Percentiles rank a stretch among this genome's conserved stretches.
Conservation (phyloP, 1,140 invertebrate species). For the Calliopsis andreniformis region DNA sequence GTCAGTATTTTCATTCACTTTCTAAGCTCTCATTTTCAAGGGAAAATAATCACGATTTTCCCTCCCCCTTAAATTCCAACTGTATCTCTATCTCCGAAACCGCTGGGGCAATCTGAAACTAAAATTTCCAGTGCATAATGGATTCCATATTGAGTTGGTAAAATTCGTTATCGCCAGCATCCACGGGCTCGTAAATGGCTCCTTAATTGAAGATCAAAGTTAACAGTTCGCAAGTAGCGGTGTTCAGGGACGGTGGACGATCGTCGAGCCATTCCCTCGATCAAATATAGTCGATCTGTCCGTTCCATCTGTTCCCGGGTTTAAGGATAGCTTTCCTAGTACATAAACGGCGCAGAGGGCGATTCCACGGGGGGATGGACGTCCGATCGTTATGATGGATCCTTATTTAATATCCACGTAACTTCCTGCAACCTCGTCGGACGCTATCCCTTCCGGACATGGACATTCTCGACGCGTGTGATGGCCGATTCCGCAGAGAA, state of each 20-base stretch:
- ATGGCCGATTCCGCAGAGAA: slow-evolving; percentile 1
- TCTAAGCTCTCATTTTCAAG: no score
- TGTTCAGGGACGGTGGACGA: not conserved
- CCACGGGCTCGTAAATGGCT: no score
- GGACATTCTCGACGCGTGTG: slow-evolving; percentile 6
- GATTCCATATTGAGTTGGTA: no score
- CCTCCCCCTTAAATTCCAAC: no score
- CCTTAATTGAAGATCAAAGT: not conserved
- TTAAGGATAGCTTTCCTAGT: slow-evolving; percentile 17
- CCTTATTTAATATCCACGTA: slow-evolving; percentile 50
- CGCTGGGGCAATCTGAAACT: no score
- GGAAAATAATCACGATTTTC: no score
- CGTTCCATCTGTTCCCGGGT: slow-evolving; percentile 23
- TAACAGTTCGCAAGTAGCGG: not conserved
- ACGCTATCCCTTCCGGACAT: not conserved
- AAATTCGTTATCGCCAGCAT: no score
- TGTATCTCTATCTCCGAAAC: no score
- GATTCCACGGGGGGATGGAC: slow-evolving; percentile 16
- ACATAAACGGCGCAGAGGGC: not conserved
- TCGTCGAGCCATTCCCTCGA: slow-evolving; percentile 12
- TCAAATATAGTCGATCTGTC: slow-evolving; percentile 28
- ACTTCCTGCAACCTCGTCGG: slow-evolving; percentile 7
- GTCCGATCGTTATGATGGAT: slow-evolving; percentile 44
- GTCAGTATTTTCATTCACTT: no score
- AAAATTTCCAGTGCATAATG: no score